These are phyloP conservation scores for Adelphocoris suturalis DNA, from an alignment of 2,888 invertebrate genomes.

Conservation along the genomic window DNA sequence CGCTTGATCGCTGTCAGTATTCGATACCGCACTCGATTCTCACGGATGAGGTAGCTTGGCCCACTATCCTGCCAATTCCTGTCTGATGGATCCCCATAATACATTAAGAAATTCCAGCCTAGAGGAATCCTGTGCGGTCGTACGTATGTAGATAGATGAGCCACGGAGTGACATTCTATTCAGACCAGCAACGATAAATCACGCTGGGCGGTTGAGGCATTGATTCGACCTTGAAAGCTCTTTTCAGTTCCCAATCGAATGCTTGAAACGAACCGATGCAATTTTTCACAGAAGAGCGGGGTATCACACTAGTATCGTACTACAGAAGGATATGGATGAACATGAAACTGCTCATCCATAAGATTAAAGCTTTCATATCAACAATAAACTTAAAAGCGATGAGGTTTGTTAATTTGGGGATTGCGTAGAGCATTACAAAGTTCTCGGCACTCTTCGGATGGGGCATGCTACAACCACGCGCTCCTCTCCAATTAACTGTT, in stretches of 20 bases:
- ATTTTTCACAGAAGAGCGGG: not conserved
- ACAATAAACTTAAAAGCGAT: too few species aligned
- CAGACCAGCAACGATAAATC: not conserved
- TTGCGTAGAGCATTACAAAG: too few species aligned
- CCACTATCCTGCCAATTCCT: not conserved
- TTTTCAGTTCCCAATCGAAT: not conserved
- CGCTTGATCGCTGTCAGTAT: not conserved
- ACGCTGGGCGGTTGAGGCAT: not conserved
- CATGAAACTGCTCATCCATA: too few species aligned
- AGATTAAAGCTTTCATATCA: too few species aligned
- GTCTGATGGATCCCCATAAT: not conserved
- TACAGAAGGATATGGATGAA: too few species aligned
- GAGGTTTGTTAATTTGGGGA: too few species aligned
- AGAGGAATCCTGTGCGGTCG: not conserved
- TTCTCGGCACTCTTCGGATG: too few species aligned
- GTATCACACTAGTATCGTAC: not conserved
- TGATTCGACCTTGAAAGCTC: not conserved
- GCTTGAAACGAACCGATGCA: not conserved
- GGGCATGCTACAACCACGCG: too few species aligned
- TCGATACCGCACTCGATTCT: not conserved
- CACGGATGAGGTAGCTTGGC: not conserved
- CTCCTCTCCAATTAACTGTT: too few species aligned
- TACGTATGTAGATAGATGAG: not conserved
- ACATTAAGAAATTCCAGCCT: not conserved
- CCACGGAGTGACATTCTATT: not conserved